phyloP scores from a whole-genome alignment of 2,797 vertebrate species.

The Leptoclinus maculatus region DNA sequence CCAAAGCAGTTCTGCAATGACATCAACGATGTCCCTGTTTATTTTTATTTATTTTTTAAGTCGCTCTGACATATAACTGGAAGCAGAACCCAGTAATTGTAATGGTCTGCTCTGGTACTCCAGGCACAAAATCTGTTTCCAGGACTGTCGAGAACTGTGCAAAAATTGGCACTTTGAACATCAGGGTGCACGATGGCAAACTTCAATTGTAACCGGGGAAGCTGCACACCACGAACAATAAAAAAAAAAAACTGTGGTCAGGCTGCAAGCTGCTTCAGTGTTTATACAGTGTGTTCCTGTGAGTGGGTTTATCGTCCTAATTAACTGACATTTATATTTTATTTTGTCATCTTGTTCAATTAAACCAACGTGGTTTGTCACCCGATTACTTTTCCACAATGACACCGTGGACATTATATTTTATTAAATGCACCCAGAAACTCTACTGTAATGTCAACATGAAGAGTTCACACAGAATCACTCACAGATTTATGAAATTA shows the following conservation, averaged over 20 bases:
- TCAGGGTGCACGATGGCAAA: conserved; percentile 49
- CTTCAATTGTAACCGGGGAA: conserved; percentile 26
- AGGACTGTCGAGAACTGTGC: conserved; percentile 19
- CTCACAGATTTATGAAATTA: neutral
- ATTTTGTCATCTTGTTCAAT: conserved; percentile 29
- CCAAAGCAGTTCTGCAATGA: neutral
- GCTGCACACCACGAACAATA: conserved; percentile 30
- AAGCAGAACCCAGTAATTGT: conserved; percentile 33
- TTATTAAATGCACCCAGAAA: neutral
- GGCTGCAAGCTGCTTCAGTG: conserved; percentile 28
- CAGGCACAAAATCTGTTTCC: conserved; percentile 45
- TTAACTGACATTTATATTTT: conserved; percentile 50
- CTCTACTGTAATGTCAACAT: neutral
- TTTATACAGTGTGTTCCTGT: conserved; percentile 4
- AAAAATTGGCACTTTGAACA: conserved; percentile 64
- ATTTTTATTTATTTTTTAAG: neutral
- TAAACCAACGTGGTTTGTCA: conserved; percentile 23
- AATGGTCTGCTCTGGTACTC: conserved; percentile 39
- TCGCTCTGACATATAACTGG: conserved; percentile 1
- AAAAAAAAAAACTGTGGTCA: conserved; percentile 22
- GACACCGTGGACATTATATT: conserved; percentile 3
- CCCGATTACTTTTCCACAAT: conserved; percentile 30
- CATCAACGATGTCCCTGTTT: neutral
- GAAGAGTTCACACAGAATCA: neutral
- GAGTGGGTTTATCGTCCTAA: conserved; percentile 42